phyloP scores from a whole-genome alignment of 2,113 vertebrate genomes.

The Empidonax alnorum region DNA sequence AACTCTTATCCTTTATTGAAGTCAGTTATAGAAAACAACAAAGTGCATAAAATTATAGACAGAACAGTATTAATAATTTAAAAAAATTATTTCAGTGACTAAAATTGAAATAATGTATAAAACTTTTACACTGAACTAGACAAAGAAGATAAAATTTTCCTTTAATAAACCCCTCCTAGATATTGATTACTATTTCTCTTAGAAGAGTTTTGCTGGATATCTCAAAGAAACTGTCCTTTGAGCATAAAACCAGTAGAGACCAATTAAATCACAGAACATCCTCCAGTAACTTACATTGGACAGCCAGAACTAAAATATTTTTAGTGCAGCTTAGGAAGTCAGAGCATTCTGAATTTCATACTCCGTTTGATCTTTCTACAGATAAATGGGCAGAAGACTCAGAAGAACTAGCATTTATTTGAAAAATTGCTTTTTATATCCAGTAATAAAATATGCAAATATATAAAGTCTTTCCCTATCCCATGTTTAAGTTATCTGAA shows the following conservation, averaged over 20 bases:
- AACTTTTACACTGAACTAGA: not conserved
- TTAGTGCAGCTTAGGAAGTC: not conserved
- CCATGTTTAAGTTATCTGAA: conserved; percentile 30
- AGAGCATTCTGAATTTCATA: not conserved
- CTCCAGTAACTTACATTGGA: not conserved
- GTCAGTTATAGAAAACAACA: not conserved
- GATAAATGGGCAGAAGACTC: not conserved
- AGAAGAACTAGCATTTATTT: conserved; percentile 24
- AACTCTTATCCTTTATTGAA: not conserved
- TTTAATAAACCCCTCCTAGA: conserved; percentile 3
- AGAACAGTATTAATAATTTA: not conserved
- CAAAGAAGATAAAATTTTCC: not conserved
- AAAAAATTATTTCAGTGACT: not conserved
- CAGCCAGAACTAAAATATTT: conserved; percentile 16
- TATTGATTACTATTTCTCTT: conserved; percentile 16
- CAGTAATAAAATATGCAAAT: conserved; percentile 38
- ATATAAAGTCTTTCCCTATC: not conserved
- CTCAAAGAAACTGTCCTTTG: conserved; percentile 29
- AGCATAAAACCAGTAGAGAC: conserved; percentile 44
- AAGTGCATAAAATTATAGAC: not conserved
- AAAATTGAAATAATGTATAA: not conserved
- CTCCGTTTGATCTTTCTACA: conserved; percentile 29
- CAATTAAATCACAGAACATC: conserved; percentile 26
- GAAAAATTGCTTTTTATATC: conserved; percentile 21
- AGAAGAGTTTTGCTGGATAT: not conserved